phyloP scores from a whole-genome alignment of 2,888 invertebrate species.

The Hypselothyrea guttata region DNA sequence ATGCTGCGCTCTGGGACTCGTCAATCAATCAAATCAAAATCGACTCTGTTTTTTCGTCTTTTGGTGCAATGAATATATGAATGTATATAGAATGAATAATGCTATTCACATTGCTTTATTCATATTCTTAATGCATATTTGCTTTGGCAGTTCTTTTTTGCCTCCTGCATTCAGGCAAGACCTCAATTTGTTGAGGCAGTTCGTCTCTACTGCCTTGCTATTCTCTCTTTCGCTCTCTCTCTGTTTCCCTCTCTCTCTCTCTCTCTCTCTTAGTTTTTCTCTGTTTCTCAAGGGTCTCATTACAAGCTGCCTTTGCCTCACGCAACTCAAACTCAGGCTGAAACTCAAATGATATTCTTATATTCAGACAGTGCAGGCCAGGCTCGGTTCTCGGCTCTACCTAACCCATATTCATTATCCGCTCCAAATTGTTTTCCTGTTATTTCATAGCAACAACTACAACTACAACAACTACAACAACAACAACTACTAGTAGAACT shows the following conservation, averaged over 20 bases:
- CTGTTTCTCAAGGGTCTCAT: slow-evolving; percentile 46
- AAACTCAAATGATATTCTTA: slow-evolving; percentile 53
- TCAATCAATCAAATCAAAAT: slow-evolving; percentile 35
- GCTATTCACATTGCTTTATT: slow-evolving; percentile 39
- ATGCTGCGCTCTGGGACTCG: not conserved
- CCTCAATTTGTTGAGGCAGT: slow-evolving; percentile 26
- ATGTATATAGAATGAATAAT: slow-evolving; percentile 5
- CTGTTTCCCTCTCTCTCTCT: not conserved
- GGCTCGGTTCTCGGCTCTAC: slow-evolving; percentile 44
- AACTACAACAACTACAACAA: slow-evolving; percentile 22
- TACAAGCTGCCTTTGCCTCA: slow-evolving; percentile 29
- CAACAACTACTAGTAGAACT: slow-evolving; percentile 32
- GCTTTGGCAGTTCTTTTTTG: slow-evolving; percentile 24
- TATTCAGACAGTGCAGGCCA: slow-evolving; percentile 15
- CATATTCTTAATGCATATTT: slow-evolving; percentile 41
- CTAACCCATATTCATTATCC: slow-evolving; percentile 78
- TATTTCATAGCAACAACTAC: slow-evolving; percentile 57
- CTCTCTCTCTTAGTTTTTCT: not conserved
- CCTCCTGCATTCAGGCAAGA: slow-evolving; percentile 34
- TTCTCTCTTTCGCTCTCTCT: not conserved
- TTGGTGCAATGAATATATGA: not conserved
- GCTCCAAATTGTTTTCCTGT: slow-evolving; percentile 76
- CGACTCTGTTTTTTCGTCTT: not conserved
- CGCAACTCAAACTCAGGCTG: too few relatives aligned
- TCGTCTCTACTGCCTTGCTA: too few relatives aligned